phyloP scores from a whole-genome alignment of 2,888 invertebrate species.

The Clanis bilineata region DNA sequence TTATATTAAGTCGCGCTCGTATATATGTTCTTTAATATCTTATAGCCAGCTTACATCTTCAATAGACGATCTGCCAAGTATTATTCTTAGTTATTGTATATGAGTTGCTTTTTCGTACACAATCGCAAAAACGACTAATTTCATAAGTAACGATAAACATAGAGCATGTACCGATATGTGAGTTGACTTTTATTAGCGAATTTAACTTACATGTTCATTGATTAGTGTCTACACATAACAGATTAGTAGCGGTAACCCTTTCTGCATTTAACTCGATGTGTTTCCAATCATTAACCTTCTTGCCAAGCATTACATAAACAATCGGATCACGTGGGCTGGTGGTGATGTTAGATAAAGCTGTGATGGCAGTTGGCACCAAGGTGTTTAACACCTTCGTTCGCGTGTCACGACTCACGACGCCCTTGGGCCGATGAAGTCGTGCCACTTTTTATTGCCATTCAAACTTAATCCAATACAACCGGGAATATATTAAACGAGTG shows the following conservation, averaged over 20 bases:
- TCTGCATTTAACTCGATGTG: background rate
- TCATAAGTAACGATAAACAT: too few relatives aligned
- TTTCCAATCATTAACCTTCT: slow-evolving; percentile 17
- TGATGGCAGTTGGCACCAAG: slow-evolving; percentile 37
- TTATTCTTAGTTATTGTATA: too few relatives aligned
- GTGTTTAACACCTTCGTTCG: slow-evolving; percentile 37
- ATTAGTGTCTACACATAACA: too few relatives aligned
- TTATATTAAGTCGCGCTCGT: too few relatives aligned
- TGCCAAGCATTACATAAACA: slow-evolving; percentile 2
- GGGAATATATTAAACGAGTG: slow-evolving; percentile 46
- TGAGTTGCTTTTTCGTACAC: too few relatives aligned
- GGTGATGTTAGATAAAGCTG: slow-evolving; percentile 59
- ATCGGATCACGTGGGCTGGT: slow-evolving; percentile 27
- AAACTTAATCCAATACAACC: slow-evolving; percentile 65
- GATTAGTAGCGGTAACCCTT: background rate
- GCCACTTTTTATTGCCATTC: slow-evolving; percentile 62
- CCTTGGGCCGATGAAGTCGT: slow-evolving; percentile 48
- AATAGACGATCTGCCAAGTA: too few relatives aligned
- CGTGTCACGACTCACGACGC: slow-evolving; percentile 53
- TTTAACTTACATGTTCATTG: too few relatives aligned
- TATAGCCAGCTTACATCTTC: too few relatives aligned
- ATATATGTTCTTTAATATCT: too few relatives aligned
- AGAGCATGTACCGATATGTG: too few relatives aligned
- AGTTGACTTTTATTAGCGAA: too few relatives aligned
- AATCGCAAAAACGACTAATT: too few relatives aligned